Conservation (phyloP, 2,113 vertebrate species). For the Dasyornis broadbenti region DNA sequence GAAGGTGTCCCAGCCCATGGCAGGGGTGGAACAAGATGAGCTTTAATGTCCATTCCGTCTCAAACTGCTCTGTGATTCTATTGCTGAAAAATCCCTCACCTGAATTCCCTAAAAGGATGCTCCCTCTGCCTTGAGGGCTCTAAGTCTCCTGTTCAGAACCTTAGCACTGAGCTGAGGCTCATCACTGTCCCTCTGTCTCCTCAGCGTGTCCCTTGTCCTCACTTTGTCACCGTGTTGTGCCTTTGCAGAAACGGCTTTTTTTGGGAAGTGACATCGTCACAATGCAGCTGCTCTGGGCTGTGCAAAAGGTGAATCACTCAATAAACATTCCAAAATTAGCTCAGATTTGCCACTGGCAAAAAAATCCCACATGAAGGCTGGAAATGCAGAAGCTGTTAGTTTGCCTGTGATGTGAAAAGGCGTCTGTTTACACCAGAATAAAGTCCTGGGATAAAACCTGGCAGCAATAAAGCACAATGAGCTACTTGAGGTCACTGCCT, state of each 20-base stretch:
- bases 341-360: constrained; percentile 3
- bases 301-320: background rate
- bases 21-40: accelerated
- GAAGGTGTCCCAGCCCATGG: too few relatives aligned
- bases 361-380: background rate
- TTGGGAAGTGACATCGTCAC: background rate
- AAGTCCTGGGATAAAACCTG: background rate
- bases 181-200: background rate
- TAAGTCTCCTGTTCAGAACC: background rate
- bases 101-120: background rate
- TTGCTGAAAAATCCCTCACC: background rate
- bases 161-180: background rate
- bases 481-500: constrained; percentile 2
- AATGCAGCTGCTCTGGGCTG: background rate
- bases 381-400: background rate
- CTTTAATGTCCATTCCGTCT: background rate
- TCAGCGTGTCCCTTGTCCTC: background rate
- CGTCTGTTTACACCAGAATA: background rate
- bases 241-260: background rate
- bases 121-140: background rate
- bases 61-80: background rate
- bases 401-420: background rate
- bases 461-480: background rate
- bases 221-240: accelerated
- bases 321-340: constrained; percentile 8